Conservation (phyloP, 1,140 invertebrate genomes). For the Megathymus violae region DNA sequence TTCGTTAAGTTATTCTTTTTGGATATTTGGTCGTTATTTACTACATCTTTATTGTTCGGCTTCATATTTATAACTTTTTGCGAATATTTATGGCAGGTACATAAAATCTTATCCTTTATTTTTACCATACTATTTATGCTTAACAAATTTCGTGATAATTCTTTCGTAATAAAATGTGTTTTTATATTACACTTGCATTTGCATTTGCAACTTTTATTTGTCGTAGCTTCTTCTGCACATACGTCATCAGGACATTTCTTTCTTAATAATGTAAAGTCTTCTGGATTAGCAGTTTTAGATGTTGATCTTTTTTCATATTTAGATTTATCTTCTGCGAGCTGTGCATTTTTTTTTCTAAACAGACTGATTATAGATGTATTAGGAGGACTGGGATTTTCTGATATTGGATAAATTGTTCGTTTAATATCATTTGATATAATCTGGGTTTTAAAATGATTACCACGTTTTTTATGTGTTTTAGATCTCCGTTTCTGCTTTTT, state of each 20-base stretch:
- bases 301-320: no score
- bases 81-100: conserved; percentile 27
- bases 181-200: no score
- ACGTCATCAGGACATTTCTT: no score
- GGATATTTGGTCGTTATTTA: conserved; percentile 4
- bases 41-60: background rate
- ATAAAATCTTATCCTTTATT: conserved; percentile 26
- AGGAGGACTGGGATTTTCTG: no score
- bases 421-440: background rate
- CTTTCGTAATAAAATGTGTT: background rate
- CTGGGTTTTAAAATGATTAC: background rate
- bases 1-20: conserved; percentile 13
- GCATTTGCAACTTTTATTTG: no score
- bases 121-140: conserved; percentile 1
- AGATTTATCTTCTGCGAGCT: no score
- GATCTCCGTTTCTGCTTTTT: background rate
- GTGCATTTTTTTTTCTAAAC: no score
- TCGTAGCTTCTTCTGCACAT: no score
- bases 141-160: background rate
- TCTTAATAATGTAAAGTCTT: no score
- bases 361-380: no score
- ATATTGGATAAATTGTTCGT: background rate
- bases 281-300: no score
- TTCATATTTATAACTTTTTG: conserved; percentile 19
- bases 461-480: background rate